Base-by-base conservation (phyloP, 2,888 invertebrate genomes). In the Noctua janthe region DNA sequence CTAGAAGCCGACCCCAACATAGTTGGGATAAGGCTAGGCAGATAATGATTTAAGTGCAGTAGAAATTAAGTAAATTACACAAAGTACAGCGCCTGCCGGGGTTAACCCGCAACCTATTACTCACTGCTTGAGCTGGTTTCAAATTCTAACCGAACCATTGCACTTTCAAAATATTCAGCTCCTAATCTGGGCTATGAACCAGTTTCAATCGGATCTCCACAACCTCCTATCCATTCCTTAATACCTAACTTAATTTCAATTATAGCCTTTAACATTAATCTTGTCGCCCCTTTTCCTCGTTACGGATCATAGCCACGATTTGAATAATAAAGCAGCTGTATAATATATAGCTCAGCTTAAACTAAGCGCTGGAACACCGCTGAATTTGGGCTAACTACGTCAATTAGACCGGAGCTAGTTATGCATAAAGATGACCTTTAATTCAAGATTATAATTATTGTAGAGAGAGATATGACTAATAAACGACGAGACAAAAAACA, bases 321-420 rank as follows among this genome's bases (percentile, higher is more conserved):
- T 82, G 82, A 78, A 86, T 84, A 86, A 71, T 86, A 75, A 83
- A 86, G 59, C 74, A 69, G 64, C 74, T 75, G 56, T 51, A 29
- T n/a, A 69, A 69, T 69, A 67, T 29, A 47, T 74, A 64, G 86
- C 17, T 70, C 59, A 49, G 62, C 71, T 62, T 64, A 29, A 51
- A 62, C 71, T 75, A 73, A 85, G 56, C 72, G 76, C 73, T 79
- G 35, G 56, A 76, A 64, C 51, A 64, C 74, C 39, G 39, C 39
- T 66, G 35, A 77, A 76, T 78, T 69, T 17, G 39, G 62, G 23
- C 56, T 75, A 80, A 87, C 87, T 70, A 66, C 72, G 51, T 56
- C 76, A 87, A 77, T 85, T 79, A 85, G 56, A 49, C 1, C 8
- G 67, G 29, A 29, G 43, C 11, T 43, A 59, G 59, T 77, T 43